phyloP scores from a whole-genome alignment of 2,113 vertebrate genomes.

The Myrmecobius fasciatus region DNA sequence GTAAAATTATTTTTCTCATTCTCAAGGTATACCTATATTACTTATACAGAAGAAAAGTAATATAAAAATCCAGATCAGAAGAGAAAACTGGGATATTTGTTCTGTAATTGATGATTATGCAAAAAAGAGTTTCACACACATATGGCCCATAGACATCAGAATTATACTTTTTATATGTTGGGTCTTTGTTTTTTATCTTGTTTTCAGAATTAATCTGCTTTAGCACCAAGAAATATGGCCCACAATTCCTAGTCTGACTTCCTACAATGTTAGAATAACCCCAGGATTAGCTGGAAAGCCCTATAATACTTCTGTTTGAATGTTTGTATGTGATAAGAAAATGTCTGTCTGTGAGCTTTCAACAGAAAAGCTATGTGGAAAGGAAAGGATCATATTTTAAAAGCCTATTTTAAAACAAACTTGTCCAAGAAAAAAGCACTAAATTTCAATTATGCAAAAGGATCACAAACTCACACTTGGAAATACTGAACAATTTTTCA shows the following conservation, averaged over 20 bases:
- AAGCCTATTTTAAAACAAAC: slow-evolving; percentile 66
- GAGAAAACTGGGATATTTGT: neutral
- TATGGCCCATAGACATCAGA: neutral
- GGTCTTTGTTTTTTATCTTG: neutral
- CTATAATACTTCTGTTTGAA: slow-evolving; percentile 78
- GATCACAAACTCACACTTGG: neutral
- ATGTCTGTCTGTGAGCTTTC: slow-evolving; percentile 74
- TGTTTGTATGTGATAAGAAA: slow-evolving; percentile 72
- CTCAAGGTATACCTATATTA: neutral
- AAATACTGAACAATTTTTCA: neutral
- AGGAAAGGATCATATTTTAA: slow-evolving; percentile 58
- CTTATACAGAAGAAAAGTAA: neutral
- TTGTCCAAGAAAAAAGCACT: slow-evolving; percentile 40
- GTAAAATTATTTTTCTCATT: neutral
- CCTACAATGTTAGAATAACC: slow-evolving; percentile 66
- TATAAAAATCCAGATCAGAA: neutral
- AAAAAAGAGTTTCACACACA: neutral
- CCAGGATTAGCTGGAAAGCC: slow-evolving; percentile 58
- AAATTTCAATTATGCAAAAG: neutral
- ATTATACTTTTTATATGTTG: neutral
- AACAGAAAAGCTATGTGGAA: slow-evolving; percentile 73
- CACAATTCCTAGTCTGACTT: slow-evolving; percentile 57
- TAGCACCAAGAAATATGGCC: slow-evolving; percentile 56
- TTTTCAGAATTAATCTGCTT: slow-evolving; percentile 6
- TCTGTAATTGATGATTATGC: neutral